Evolutionary conservation across 2,888 invertebrate genomes (phyloP).

Genomic region (Eristalis intricaria): DNA sequence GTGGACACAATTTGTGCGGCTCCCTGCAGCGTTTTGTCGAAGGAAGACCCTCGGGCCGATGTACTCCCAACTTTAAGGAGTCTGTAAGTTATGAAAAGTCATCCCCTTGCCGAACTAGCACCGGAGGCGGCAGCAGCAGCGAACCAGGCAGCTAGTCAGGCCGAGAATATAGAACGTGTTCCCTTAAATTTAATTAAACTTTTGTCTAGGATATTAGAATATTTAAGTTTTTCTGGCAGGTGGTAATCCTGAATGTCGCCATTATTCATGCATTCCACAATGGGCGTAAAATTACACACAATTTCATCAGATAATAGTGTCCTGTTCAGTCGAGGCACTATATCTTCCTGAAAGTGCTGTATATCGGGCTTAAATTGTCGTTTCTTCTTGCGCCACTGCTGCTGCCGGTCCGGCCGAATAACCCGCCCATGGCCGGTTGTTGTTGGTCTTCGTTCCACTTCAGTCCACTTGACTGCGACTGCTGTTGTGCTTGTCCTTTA

Average conservation of each 20-base stretch:
- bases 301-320: constrained; percentile 71
- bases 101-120: neutral
- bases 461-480: constrained; percentile 17
- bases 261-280: constrained; percentile 71
- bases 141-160: too few species aligned
- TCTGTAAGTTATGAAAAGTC: neutral
- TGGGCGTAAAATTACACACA: constrained; percentile 70
- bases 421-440: constrained; percentile 1
- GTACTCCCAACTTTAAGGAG: neutral
- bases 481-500: constrained; percentile 47
- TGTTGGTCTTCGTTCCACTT: constrained; percentile 9
- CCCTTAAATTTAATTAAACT: constrained; percentile 64
- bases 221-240: constrained; percentile 68
- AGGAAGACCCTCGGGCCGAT: neutral
- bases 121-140: neutral
- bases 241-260: constrained; percentile 67
- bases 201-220: constrained; percentile 52
- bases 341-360: constrained; percentile 62
- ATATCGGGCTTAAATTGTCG: constrained; percentile 68
- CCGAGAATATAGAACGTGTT: neutral
- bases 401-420: neutral
- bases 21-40: neutral
- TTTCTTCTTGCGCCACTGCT: constrained; percentile 36
- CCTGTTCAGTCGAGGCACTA: constrained; percentile 62
- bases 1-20: neutral